Conservation (phyloP, 2,797 vertebrate species). For the Eulemur coronatus region DNA sequence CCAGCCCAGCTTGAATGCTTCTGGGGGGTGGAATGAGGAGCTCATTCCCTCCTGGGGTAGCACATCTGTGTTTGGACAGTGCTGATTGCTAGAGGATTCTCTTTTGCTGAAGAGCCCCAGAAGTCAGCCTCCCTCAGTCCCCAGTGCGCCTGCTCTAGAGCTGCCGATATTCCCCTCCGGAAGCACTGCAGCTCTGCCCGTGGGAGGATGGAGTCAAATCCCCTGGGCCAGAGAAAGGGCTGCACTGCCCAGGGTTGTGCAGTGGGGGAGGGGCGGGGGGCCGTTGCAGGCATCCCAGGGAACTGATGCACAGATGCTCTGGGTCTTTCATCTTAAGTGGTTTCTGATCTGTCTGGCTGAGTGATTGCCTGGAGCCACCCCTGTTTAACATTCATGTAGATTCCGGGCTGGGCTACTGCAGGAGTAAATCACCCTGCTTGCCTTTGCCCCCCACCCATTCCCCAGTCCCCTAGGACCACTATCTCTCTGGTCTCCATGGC, state of each 20-base stretch:
- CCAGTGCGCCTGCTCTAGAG: neutral
- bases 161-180: neutral
- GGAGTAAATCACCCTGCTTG: slow-evolving; percentile 66
- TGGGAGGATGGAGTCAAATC: neutral
- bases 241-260: neutral
- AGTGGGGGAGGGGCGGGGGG: neutral
- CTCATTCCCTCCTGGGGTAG: neutral
- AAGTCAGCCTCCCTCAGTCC: neutral
- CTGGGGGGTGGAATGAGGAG: too few relatives aligned
- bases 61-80: neutral
- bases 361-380: neutral
- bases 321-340: slow-evolving; percentile 41
- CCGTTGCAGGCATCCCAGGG: neutral
- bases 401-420: slow-evolving; percentile 39
- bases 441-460: neutral
- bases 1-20: neutral
- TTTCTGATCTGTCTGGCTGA: slow-evolving; percentile 35
- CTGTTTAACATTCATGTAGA: slow-evolving; percentile 52
- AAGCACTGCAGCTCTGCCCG: neutral
- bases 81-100: neutral
- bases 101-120: neutral
- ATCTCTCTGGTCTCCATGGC: slow-evolving; percentile 55
- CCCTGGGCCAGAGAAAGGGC: neutral
- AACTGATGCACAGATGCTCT: slow-evolving; percentile 3
- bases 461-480: slow-evolving; percentile 42